phyloP scores from a whole-genome alignment of 2,113 vertebrate genomes.

The Eretmochelys imbricata region DNA sequence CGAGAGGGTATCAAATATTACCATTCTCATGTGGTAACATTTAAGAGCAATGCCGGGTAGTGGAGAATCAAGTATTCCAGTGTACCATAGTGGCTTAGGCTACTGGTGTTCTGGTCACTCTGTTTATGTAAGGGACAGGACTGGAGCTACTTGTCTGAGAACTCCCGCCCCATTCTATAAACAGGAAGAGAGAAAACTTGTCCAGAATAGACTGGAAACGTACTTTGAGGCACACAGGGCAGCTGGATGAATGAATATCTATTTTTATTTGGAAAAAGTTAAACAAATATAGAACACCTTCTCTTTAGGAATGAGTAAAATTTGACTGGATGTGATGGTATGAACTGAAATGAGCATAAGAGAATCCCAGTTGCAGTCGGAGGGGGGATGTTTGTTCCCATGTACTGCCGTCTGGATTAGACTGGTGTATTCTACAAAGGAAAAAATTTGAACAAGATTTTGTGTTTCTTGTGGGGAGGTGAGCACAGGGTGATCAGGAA shows the following conservation, averaged over 20 bases:
- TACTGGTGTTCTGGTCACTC: neutral
- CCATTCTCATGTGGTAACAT: neutral
- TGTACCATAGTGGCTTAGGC: neutral
- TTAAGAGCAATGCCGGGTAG: fast-evolving
- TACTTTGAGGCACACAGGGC: fast-evolving
- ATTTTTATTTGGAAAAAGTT: neutral
- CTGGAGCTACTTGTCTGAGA: neutral
- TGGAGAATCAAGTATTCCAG: neutral
- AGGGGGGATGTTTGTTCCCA: fast-evolving
- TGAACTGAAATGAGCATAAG: neutral
- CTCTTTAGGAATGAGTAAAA: neutral
- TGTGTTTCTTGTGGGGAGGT: neutral
- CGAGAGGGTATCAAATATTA: neutral
- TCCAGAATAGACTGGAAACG: neutral
- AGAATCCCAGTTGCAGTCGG: neutral
- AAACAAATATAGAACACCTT: neutral
- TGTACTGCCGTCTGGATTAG: neutral
- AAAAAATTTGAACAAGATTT: neutral
- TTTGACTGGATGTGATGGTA: neutral
- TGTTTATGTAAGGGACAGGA: neutral
- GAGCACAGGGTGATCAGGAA: neutral
- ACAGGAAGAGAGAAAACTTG: neutral
- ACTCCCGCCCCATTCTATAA: neutral
- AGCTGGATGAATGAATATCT: neutral
- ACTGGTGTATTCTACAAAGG: fast-evolving